A percentile compares a stretch with the other conserved stretches of the same genome.
Evolutionary conservation across 2,888 invertebrate genomes (phyloP).

Genomic region (Argyresthia albistria): DNA sequence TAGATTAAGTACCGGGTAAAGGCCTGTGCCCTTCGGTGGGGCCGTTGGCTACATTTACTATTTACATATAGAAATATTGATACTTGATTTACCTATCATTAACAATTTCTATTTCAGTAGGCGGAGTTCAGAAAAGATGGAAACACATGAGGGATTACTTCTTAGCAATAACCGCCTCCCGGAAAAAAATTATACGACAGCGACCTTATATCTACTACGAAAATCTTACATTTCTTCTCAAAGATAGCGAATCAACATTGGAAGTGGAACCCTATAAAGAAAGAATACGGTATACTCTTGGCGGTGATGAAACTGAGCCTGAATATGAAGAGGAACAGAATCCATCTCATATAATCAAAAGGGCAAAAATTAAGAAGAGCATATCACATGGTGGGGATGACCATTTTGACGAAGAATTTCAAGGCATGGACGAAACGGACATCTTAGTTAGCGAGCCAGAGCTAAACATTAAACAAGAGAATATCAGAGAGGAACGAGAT

Average conservation of each 20-base stretch:
- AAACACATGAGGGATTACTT: constrained; percentile 55
- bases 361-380: constrained; percentile 12
- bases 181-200: constrained; percentile 25
- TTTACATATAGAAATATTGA: too few relatives aligned
- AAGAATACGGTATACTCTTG: constrained; percentile 12
- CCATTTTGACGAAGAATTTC: constrained; percentile 13
- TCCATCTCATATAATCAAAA: constrained; percentile 28
- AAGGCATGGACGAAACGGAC: constrained; percentile 13
- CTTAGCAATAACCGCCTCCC: constrained; percentile 26
- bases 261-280: constrained; percentile 19
- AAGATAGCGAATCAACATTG: constrained; percentile 23
- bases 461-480: constrained; percentile 31
- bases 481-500: not conserved
- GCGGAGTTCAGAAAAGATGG: constrained; percentile 64
- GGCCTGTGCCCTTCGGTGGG: too few relatives aligned
- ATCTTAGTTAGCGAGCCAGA: constrained; percentile 15
- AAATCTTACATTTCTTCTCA: constrained; percentile 45
- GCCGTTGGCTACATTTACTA: too few relatives aligned
- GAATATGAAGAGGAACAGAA: constrained; percentile 22
- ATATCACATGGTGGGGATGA: too few relatives aligned
- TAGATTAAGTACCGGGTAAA: too few relatives aligned
- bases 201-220: constrained; percentile 48
- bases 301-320: constrained; percentile 14
- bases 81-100: too few relatives aligned
- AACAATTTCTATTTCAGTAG: constrained; percentile 32